Conservation (phyloP, 1,140 invertebrate genomes). For the Antheraea pernyi region DNA sequence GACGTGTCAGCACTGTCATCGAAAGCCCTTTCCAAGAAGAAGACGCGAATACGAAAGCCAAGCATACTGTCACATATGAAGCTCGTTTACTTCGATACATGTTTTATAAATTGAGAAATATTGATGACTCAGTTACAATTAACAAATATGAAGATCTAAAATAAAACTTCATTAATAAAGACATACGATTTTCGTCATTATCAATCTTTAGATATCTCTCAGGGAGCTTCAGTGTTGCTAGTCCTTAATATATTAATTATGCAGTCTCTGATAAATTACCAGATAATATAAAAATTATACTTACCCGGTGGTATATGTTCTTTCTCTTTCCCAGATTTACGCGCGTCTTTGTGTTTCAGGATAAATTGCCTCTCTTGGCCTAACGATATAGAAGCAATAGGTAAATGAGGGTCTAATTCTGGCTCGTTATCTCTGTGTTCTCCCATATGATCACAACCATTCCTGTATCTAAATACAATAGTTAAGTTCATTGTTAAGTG, state of each 20-base stretch:
- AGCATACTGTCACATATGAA: conserved; percentile 96
- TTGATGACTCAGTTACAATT: conserved; percentile 73
- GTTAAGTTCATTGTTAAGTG: neutral
- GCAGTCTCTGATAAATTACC: neutral
- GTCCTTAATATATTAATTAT: neutral
- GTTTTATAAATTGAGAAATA: conserved; percentile 85
- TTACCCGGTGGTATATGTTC: conserved; percentile 63
- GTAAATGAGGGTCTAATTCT: conserved; percentile 81
- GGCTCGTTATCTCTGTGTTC: conserved; percentile 87
- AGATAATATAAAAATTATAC: conserved; percentile 5
- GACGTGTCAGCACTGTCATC: conserved; percentile 90
- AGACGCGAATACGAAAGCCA: conserved; percentile 85
- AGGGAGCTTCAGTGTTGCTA: conserved; percentile 12
- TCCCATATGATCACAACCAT: conserved; percentile 86
- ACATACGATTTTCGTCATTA: neutral
- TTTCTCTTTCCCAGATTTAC: conserved; percentile 70
- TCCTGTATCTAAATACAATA: conserved; percentile 80
- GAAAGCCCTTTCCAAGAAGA: conserved; percentile 90
- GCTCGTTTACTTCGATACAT: conserved; percentile 91
- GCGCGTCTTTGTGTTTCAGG: conserved; percentile 81
- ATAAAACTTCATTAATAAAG: conserved; percentile 25
- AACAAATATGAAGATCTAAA: conserved; percentile 78
- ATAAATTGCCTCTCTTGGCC: conserved; percentile 84
- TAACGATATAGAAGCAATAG: conserved; percentile 86
- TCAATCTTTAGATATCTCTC: neutral